phyloP scores from a whole-genome alignment of 1,140 invertebrate genomes.

The Pinna nobilis region DNA sequence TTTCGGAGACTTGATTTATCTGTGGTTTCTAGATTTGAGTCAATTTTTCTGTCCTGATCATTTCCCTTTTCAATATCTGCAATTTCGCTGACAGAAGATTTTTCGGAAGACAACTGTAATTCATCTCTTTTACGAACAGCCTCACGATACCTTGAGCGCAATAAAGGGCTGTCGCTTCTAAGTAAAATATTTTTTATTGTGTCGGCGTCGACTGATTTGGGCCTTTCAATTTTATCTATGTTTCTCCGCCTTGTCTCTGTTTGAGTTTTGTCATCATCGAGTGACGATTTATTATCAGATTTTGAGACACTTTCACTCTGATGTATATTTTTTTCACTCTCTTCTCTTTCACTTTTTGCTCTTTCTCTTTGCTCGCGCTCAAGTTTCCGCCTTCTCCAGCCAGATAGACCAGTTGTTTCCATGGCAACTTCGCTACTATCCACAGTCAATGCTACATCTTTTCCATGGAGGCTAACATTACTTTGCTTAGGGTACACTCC shows the following conservation, averaged over 20 bases:
- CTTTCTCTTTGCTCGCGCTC: constrained; percentile 8
- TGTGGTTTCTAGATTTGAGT: too few relatives aligned
- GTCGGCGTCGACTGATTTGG: constrained; percentile 22
- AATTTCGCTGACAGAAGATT: too few relatives aligned
- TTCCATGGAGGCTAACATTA: neutral
- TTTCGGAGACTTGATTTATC: too few relatives aligned
- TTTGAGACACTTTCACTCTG: neutral
- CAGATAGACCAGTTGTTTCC: neutral
- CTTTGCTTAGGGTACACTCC: neutral
- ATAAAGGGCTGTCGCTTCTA: constrained; percentile 32
- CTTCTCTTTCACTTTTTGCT: constrained; percentile 9
- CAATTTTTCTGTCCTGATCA: too few relatives aligned
- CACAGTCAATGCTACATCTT: too few relatives aligned
- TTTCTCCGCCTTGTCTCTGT: neutral
- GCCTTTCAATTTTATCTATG: neutral
- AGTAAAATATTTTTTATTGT: constrained; percentile 38
- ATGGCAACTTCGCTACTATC: constrained; percentile 7
- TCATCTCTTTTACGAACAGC: constrained; percentile 23
- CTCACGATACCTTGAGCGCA: constrained; percentile 35
- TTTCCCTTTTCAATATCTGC: too few relatives aligned
- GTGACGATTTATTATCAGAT: neutral
- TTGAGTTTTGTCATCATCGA: neutral
- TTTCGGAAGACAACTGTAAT: constrained; percentile 20
- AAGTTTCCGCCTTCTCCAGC: constrained; percentile 5
- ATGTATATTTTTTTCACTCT: neutral